Evolutionary conservation across 2,113 vertebrate genomes (phyloP).

Genomic region (Baryphthengus martii): DNA sequence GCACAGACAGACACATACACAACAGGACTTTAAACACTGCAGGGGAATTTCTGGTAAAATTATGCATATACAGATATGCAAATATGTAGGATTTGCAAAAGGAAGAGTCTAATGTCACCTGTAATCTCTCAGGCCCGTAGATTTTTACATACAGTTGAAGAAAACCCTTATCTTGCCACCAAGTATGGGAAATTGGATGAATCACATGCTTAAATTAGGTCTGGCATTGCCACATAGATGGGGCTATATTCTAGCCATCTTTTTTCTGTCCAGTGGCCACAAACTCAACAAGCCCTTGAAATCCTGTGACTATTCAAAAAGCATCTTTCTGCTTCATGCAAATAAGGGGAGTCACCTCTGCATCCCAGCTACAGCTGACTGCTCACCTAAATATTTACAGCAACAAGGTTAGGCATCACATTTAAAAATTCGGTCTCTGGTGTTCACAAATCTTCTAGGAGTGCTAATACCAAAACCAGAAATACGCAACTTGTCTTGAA

Average conservation of each 20-base stretch:
- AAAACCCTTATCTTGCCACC: not conserved
- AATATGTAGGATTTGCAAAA: not conserved
- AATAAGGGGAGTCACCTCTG: not conserved
- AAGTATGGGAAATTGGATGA: not conserved
- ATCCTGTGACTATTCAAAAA: not conserved
- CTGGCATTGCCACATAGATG: not conserved
- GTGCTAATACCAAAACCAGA: not conserved
- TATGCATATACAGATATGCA: conserved; percentile 19
- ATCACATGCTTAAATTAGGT: not conserved
- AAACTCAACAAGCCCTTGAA: not conserved
- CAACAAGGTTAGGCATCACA: not conserved
- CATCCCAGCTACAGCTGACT: not conserved
- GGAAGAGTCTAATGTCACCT: conserved; percentile 21
- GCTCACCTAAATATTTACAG: not conserved
- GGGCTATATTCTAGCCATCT: not conserved
- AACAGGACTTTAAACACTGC: not conserved
- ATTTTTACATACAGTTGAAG: not conserved
- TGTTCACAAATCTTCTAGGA: not conserved
- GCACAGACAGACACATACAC: not conserved
- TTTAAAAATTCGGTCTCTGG: not conserved
- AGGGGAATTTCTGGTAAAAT: conserved; percentile 34
- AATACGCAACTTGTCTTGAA: not conserved
- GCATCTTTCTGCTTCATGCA: not conserved
- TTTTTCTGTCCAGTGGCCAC: not conserved
- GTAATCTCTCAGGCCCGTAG: not conserved